Percentiles rank a stretch among this genome's conserved stretches.
phyloP scores from a whole-genome alignment of 2,888 invertebrate species.

The Dryobota labecula region DNA sequence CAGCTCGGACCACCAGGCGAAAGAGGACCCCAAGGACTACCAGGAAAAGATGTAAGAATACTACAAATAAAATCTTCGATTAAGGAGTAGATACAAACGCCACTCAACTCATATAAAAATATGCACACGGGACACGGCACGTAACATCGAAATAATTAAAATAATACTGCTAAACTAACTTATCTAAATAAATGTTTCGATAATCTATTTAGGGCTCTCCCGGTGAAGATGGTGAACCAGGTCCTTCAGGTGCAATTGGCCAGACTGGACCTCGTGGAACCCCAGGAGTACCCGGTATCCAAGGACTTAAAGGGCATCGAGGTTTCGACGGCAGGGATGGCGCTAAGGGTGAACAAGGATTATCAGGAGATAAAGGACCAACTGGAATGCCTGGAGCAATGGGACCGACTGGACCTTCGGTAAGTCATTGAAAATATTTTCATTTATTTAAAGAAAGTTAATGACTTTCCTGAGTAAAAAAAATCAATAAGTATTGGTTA shows the following conservation, averaged over 20 bases:
- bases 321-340: conserved; percentile 95
- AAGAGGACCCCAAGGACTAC: conserved; percentile 92
- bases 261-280: conserved; percentile 94
- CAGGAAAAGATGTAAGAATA: conserved; percentile 93
- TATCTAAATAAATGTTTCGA: neutral
- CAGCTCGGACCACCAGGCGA: conserved; percentile 92
- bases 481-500: neutral
- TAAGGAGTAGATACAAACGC: neutral
- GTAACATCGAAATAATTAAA: neutral
- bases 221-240: conserved; percentile 95
- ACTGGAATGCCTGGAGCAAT: conserved; percentile 92
- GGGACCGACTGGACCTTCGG: conserved; percentile 93
- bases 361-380: conserved; percentile 94
- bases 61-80: neutral
- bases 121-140: neutral
- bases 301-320: conserved; percentile 95
- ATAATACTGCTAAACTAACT: neutral
- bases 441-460: conserved; percentile 5
- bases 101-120: neutral
- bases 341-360: conserved; percentile 95
- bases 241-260: conserved; percentile 93
- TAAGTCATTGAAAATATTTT: conserved; percentile 74
- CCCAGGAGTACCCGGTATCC: conserved; percentile 94
- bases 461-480: neutral
- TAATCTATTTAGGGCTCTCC: conserved; percentile 91